These are phyloP conservation scores for Lipophrys pholis DNA, from an alignment of 2,113 vertebrate species.

Conservation along the genomic window DNA sequence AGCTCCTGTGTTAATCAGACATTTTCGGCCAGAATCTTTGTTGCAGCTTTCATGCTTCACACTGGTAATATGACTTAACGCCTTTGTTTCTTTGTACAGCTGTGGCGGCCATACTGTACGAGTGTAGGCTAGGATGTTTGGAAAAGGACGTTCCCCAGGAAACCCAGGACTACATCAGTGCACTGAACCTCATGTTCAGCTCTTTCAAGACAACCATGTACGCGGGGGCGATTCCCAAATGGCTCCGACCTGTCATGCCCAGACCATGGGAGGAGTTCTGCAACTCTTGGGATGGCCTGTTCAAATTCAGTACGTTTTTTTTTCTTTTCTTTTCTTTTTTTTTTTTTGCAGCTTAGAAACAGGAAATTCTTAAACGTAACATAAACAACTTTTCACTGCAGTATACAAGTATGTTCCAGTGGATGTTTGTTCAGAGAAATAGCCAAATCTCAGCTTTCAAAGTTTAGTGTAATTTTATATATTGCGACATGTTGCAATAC, in stretches of 20 bases:
- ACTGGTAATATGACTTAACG: neutral
- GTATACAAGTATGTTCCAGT: no score
- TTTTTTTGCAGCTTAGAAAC: no score
- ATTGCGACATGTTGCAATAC: no score
- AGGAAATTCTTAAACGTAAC: no score
- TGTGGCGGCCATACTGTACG: constrained; percentile 90
- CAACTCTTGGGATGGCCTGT: constrained; percentile 94
- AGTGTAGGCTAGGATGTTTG: constrained; percentile 90
- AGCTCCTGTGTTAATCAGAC: neutral
- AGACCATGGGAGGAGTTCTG: constrained; percentile 96
- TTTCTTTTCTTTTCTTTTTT: no score
- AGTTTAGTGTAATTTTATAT: no score
- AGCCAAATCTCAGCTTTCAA: no score
- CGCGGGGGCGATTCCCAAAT: constrained; percentile 92
- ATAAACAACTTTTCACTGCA: no score
- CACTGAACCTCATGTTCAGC: constrained; percentile 94
- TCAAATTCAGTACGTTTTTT: constrained; percentile 91
- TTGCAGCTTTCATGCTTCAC: neutral
- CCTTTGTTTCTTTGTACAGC: constrained; percentile 72
- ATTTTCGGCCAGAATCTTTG: neutral
- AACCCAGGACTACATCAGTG: constrained; percentile 90
- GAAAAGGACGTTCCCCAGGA: constrained; percentile 85
- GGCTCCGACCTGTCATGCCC: constrained; percentile 90
- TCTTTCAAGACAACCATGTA: constrained; percentile 98
- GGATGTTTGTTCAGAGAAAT: no score